phyloP scores from a whole-genome alignment of 2,797 vertebrate genomes.

The Columba guinea region DNA sequence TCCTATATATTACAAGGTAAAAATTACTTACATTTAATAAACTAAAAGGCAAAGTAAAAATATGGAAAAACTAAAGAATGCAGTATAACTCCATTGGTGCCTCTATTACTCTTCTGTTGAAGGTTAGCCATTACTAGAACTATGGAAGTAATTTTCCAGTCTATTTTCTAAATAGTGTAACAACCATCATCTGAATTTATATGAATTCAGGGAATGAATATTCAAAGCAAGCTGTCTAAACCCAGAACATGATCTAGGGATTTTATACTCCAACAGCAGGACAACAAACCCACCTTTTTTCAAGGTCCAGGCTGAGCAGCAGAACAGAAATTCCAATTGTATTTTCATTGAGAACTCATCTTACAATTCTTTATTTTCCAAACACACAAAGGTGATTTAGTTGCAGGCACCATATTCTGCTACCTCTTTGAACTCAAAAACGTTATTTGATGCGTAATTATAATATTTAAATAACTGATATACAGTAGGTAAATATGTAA shows the following conservation, averaged over 20 bases:
- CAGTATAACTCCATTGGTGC: background rate
- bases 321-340: background rate
- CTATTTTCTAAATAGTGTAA: conserved; percentile 4
- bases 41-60: background rate
- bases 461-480: background rate
- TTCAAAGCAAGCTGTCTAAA: conserved; percentile 11
- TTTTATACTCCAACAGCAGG: background rate
- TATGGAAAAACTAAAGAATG: background rate
- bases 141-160: background rate
- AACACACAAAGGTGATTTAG: background rate
- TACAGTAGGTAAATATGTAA: background rate
- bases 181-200: background rate
- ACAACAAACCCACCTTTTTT: background rate
- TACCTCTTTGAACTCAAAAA: background rate
- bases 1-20: background rate
- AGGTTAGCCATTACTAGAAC: background rate
- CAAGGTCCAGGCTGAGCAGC: background rate
- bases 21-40: background rate
- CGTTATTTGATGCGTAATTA: background rate
- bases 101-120: background rate
- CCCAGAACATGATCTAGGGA: background rate
- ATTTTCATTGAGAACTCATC: background rate
- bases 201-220: background rate
- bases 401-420: background rate
- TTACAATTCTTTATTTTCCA: background rate